These are phyloP conservation scores for Clamator glandarius DNA, from an alignment of 2,797 vertebrate species.

Conservation along the genomic window DNA sequence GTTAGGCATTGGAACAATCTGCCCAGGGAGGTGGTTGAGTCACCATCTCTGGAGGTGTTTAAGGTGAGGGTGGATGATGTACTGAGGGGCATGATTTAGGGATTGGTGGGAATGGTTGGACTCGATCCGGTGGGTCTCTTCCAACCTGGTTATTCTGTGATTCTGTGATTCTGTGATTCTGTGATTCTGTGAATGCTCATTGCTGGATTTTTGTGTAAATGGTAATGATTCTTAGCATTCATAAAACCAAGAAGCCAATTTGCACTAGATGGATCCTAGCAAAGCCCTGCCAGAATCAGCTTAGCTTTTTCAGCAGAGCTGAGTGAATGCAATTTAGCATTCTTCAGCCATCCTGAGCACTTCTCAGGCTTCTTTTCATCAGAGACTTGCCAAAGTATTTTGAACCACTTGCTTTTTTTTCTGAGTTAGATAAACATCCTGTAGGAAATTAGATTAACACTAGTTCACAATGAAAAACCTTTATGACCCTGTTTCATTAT, in stretches of 20 bases:
- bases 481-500: conserved; percentile 30
- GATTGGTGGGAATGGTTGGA: too few species aligned
- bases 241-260: background rate
- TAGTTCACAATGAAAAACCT: conserved; percentile 12
- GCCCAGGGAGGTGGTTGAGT: too few species aligned
- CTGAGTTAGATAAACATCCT: conserved; percentile 49
- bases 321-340: conserved; percentile 9
- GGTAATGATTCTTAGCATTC: background rate
- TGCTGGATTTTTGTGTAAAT: background rate
- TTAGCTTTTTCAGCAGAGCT: conserved; percentile 8
- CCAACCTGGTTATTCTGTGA: too few species aligned
- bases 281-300: conserved; percentile 15
- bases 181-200: background rate
- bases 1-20: too few species aligned
- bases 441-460: conserved; percentile 54
- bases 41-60: too few species aligned
- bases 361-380: conserved; percentile 17
- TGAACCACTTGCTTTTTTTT: conserved; percentile 35
- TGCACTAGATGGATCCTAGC: background rate
- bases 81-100: too few species aligned
- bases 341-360: background rate
- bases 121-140: too few species aligned
- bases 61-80: too few species aligned
- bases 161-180: too few species aligned
- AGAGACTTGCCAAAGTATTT: conserved; percentile 32